Conservation (phyloP, 2,113 vertebrate genomes). For the Psittacula cyanocephala region DNA sequence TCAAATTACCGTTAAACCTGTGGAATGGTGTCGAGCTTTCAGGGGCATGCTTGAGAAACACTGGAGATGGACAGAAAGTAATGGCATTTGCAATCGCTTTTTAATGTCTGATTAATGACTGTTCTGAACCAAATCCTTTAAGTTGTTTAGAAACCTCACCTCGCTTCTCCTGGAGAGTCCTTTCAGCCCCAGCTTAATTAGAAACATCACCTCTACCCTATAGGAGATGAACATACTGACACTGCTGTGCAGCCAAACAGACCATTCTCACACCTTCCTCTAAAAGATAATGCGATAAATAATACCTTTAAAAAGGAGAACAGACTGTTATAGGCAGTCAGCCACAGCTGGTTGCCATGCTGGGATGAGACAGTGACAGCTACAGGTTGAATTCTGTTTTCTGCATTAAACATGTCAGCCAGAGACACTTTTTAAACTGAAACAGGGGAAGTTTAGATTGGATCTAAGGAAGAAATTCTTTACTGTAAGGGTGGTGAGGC, state of each 20-base stretch:
- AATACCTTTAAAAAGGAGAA: background rate
- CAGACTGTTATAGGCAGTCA: background rate
- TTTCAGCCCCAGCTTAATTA: background rate
- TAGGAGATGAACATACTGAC: fast-evolving
- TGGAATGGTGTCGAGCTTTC: background rate
- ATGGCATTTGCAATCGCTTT: background rate
- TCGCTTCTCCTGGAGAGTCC: background rate
- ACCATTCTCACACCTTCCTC: background rate
- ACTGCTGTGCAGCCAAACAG: background rate
- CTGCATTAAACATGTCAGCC: background rate
- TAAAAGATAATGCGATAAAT: background rate
- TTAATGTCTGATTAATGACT: constrained; percentile 47
- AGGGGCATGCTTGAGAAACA: background rate
- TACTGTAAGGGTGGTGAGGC: background rate
- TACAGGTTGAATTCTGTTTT: background rate
- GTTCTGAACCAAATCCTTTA: constrained; percentile 5
- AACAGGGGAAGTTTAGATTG: background rate
- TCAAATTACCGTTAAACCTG: constrained; percentile 45
- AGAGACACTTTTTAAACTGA: background rate
- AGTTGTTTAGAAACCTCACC: constrained; percentile 1
- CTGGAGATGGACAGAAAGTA: constrained; percentile 13
- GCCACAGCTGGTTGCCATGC: background rate
- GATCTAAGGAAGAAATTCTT: background rate
- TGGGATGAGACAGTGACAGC: background rate
- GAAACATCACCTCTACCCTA: background rate